Conservation (phyloP, 2,113 vertebrate genomes). For the Dasyornis broadbenti region DNA sequence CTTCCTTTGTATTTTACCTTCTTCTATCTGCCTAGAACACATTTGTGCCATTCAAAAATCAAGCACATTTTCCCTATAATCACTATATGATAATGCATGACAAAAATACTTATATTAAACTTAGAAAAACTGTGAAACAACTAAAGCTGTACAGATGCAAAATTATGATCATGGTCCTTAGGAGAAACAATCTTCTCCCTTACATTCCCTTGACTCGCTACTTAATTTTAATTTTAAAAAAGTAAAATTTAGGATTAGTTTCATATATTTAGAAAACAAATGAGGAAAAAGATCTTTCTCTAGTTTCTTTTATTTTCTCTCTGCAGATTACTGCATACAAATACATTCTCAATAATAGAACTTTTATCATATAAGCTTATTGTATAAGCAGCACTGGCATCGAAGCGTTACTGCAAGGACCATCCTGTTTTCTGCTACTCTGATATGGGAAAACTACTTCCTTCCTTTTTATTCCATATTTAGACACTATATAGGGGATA, state of each 20-base stretch:
- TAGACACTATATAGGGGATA: background rate
- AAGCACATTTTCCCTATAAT: background rate
- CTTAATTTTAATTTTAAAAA: background rate
- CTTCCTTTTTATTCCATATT: background rate
- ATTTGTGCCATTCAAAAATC: background rate
- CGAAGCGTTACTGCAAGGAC: background rate
- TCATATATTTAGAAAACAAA: background rate
- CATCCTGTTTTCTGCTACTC: background rate
- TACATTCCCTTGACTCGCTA: background rate
- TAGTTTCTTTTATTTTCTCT: background rate
- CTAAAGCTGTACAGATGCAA: background rate
- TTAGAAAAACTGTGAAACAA: background rate
- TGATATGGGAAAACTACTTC: background rate
- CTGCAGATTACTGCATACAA: background rate
- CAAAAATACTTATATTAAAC: background rate
- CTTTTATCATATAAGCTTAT: background rate
- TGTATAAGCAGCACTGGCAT: background rate
- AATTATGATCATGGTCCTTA: background rate
- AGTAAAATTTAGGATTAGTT: too few species aligned
- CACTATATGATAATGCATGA: background rate
- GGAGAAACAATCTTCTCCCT: background rate
- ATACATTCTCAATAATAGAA: background rate
- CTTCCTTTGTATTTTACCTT: background rate
- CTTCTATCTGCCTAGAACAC: background rate
- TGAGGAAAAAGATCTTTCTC: background rate